These are phyloP conservation scores for Neomonachus schauinslandi DNA, from an alignment of 2,113 vertebrate species.

Conservation along the genomic window DNA sequence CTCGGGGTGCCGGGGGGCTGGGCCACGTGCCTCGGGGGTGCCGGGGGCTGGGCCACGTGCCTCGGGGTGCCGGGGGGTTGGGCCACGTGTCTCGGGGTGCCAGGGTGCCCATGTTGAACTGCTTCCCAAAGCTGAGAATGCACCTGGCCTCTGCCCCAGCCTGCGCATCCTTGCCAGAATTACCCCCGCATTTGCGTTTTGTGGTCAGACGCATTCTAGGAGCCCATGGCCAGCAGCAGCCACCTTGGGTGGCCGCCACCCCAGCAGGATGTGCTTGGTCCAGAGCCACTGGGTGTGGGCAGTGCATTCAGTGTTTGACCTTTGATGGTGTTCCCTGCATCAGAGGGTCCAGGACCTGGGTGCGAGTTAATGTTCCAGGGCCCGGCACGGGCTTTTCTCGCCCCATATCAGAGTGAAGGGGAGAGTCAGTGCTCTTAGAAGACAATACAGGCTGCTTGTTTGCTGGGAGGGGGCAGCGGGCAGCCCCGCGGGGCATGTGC, in stretches of 20 bases:
- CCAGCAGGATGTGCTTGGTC: not conserved
- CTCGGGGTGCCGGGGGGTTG: not conserved
- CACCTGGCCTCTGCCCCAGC: not conserved
- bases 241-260: not conserved
- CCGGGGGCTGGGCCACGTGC: too few relatives aligned
- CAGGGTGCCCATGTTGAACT: too few relatives aligned
- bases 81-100: too few relatives aligned
- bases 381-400: not conserved
- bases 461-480: not conserved
- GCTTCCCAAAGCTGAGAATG: not conserved
- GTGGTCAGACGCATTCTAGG: not conserved
- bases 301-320: not conserved
- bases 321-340: not conserved
- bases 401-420: not conserved
- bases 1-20: too few relatives aligned
- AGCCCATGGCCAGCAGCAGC: not conserved
- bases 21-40: too few relatives aligned
- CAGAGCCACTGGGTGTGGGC: too few relatives aligned
- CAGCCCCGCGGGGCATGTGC: not conserved
- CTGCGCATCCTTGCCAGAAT: not conserved
- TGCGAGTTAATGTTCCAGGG: not conserved
- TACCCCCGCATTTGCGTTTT: not conserved
- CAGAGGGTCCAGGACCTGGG: rapidly evolving
- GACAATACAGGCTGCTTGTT: not conserved
- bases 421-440: not conserved